Evolutionary conservation across 2,113 vertebrate genomes (phyloP), one percentile per base, ranked within the genome.

Genomic region (Malaclemys terrapin): DNA sequence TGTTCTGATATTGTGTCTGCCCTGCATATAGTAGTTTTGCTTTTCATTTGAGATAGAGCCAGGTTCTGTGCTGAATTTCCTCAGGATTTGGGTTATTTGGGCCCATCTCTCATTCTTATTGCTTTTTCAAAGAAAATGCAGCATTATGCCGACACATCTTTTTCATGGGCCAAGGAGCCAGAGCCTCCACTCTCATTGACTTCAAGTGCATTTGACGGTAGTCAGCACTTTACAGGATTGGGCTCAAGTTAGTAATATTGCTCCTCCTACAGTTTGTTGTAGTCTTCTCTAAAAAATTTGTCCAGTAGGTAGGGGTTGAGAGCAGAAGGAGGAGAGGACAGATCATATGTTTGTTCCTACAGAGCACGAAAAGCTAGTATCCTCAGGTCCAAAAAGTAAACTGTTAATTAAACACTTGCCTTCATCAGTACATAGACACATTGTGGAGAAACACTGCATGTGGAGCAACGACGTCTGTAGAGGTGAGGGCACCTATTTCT

Each of bases 131-230:
- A 35, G 8, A 53, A 81, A 45, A 57, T 29, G 35, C 82, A 52
- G 49, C 65, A 0, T 0, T 0, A 2, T 25, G 22, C 7, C 65
- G 7, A 0, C 16, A 0, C 0, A 0, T 2, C 35, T 78, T 56
- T 59, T 72, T 72, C 19, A 72, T 38, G 65, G n/a, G 56, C 45
- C 69, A 0, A 5, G 4, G 8, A 27, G 19, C 13, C 16, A 0
- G 14, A 75, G 3, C 24, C 29, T 50, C 12, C 59, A 8, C 54
- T 52, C 59, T 29, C 19, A 80, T 45, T 38, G 56, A 0, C 59
- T 62, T 38, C 14, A 3, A 11, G 19, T 14, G 49, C 5, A 1
- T 14, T n/a, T 50, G 78, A 35, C 17, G 16, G 69, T 3, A 0
- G 24, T 22, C 20, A 3, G 16, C 29, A 53, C 31, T 84, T 76